These are phyloP conservation scores for Drosophila mimica DNA, from an alignment of 2,888 invertebrate genomes.

Conservation along the genomic window DNA sequence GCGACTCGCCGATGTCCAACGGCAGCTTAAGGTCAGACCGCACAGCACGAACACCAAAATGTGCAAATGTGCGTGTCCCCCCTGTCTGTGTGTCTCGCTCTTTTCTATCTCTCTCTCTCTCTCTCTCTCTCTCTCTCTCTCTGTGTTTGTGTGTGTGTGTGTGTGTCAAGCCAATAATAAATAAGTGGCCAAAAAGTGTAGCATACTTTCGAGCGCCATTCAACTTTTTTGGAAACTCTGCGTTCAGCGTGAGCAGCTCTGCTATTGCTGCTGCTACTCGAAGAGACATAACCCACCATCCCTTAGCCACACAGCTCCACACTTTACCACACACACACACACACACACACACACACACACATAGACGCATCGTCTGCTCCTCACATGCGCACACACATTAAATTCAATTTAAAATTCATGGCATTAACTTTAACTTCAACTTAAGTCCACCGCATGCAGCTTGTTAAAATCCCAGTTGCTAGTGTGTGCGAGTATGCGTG, in stretches of 20 bases:
- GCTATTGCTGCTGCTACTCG: slow-evolving; percentile 24
- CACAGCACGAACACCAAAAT: slow-evolving; percentile 54
- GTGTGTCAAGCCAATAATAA: slow-evolving; percentile 70
- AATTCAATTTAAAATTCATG: slow-evolving; percentile 80
- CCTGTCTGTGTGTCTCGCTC: neutral
- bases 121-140: neutral
- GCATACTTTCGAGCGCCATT: slow-evolving; percentile 69
- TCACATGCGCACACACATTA: slow-evolving; percentile 66
- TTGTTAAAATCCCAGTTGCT: slow-evolving; percentile 64
- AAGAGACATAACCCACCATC: neutral
- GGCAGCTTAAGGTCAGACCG: slow-evolving; percentile 60
- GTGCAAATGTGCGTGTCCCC: slow-evolving; percentile 36
- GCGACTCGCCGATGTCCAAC: slow-evolving; percentile 43
- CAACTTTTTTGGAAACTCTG: slow-evolving; percentile 70
- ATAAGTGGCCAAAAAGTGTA: slow-evolving; percentile 72
- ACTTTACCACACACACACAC: neutral
- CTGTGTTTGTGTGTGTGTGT: slow-evolving; percentile 12
- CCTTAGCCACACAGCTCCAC: neutral
- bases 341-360: slow-evolving; percentile 1
- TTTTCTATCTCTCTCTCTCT: neutral
- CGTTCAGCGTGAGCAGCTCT: slow-evolving; percentile 47
- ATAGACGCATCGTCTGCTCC: slow-evolving; percentile 10
- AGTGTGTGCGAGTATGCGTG: neutral
- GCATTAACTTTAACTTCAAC: slow-evolving; percentile 79
- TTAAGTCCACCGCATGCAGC: slow-evolving; percentile 79